Evolutionary conservation across 2,797 vertebrate genomes (phyloP), one percentile per base, ranked within the genome.

Genomic region (Carduelis carduelis): DNA sequence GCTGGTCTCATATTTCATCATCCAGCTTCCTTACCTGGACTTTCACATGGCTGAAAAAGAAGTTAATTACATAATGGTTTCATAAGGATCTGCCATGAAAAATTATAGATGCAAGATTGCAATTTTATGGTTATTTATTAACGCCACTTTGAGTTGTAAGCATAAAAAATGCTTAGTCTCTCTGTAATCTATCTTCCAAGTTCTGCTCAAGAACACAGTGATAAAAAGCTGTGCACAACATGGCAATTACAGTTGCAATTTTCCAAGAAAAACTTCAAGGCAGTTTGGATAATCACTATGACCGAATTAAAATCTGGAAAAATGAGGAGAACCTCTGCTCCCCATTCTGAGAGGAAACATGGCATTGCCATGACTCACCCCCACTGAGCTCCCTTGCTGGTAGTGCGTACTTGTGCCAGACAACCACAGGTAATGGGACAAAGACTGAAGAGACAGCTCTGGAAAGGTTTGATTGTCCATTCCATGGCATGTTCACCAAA

Each of bases 61-160:
- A 94, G 84, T 78, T 92, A 94, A 90, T 87, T 90, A 56, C 53
- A 47, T 93, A 90, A 95, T 69, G 85, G 71, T 80, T 92, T 93
- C 66, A 53, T 80, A 87, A 85, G 75, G 57, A 75, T 81, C 83
- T 86, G 77, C 66, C 52, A 50, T 69, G 91, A 95, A 90, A 93
- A 94, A 91, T 86, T 95, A 86, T 15, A 81, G 72, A 83, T 91
- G 74, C 1, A 1, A 86, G 77, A 59, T 72, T 83, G 68, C 47
- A 88, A 55, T 91, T 93, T 91, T 69, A 79, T n/a, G 43, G 55
- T 86, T 86, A 91, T 93, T 95, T 96, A 88, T 90, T 93, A 84
- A 13, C 1, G 6, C 35, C 69, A 84, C 65, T 95, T 95, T 39
- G 44, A 93, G 70, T 68, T 78, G 35, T 84, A 94, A 90, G 76